A percentile compares a stretch with the other conserved stretches of the same genome.
These are phyloP conservation scores for Intellagama lesueurii DNA, from an alignment of 2,797 vertebrate genomes.

Conservation along the genomic window DNA sequence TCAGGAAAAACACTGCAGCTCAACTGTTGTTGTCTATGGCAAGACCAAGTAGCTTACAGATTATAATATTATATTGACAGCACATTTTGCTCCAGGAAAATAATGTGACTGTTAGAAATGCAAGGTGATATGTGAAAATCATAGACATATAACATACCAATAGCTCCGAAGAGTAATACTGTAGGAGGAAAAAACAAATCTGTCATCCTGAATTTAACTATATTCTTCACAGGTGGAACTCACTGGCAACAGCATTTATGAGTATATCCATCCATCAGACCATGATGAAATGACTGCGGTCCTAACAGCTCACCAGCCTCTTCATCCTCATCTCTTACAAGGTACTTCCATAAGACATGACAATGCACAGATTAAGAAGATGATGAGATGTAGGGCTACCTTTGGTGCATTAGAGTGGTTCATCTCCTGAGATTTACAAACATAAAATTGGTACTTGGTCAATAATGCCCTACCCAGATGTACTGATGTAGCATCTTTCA, in stretches of 20 bases:
- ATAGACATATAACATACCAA: neutral
- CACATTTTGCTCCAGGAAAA: neutral
- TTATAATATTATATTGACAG: neutral
- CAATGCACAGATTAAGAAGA: neutral
- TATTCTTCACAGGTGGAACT: constrained; percentile 88
- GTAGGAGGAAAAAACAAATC: neutral
- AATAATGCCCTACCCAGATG: neutral
- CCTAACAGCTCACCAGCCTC: constrained; percentile 87
- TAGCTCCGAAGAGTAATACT: neutral
- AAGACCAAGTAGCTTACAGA: neutral
- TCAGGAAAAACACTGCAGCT: neutral
- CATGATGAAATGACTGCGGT: constrained; percentile 96
- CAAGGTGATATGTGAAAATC: neutral
- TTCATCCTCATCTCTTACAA: constrained; percentile 88
- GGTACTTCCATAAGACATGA: constrained; percentile 75
- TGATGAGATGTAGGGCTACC: neutral
- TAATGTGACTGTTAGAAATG: neutral
- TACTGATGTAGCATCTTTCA: neutral
- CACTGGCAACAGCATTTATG: constrained; percentile 96
- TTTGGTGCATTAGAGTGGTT: rapidly evolving
- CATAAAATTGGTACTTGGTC: neutral
- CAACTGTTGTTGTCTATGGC: neutral
- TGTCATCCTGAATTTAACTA: constrained; percentile 7
- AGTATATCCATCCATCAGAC: constrained; percentile 95
- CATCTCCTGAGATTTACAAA: neutral